Evolutionary conservation across 1,140 invertebrate species (phyloP).

Genomic region (Arctopsyche grandis): DNA sequence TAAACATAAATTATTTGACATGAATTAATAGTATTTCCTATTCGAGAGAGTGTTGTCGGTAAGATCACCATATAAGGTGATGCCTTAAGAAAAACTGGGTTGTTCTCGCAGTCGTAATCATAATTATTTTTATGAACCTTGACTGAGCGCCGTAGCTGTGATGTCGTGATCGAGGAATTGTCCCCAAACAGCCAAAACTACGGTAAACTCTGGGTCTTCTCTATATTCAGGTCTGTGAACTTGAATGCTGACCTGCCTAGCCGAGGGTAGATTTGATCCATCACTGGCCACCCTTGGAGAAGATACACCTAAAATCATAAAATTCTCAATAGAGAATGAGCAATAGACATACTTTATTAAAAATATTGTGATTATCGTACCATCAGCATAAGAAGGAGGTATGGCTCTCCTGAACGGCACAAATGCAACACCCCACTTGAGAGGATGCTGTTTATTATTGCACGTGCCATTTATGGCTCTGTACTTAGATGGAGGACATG

Average conservation of each 20-base stretch:
- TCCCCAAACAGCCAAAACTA: slow-evolving; percentile 89
- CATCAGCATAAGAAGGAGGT: slow-evolving; percentile 80
- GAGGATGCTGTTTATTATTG: slow-evolving; percentile 77
- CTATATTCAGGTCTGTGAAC: slow-evolving; percentile 78
- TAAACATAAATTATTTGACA: slow-evolving; percentile 56
- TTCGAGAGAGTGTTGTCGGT: not conserved
- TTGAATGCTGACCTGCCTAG: slow-evolving; percentile 76
- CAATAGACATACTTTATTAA: too few relatives aligned
- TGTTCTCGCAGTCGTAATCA: not conserved
- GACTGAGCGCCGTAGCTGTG: slow-evolving; percentile 81
- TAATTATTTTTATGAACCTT: slow-evolving; percentile 61
- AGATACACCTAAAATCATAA: slow-evolving; percentile 73
- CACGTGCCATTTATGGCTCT: slow-evolving; percentile 81
- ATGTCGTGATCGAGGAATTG: slow-evolving; percentile 98
- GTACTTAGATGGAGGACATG: slow-evolving; percentile 66
- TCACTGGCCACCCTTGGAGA: slow-evolving; percentile 70
- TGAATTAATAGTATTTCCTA: not conserved
- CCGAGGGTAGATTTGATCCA: slow-evolving; percentile 73
- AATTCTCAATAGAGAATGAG: slow-evolving; percentile 22
- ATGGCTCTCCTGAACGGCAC: slow-evolving; percentile 78
- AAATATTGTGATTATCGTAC: slow-evolving; percentile 62
- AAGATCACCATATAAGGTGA: slow-evolving; percentile 8
- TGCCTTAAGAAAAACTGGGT: not conserved
- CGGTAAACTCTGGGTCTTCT: slow-evolving; percentile 78
- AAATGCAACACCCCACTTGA: slow-evolving; percentile 76